A percentile compares a stretch with the other conserved stretches of the same genome.
phyloP scores from a whole-genome alignment of 1,140 invertebrate species.

The Mycetomoellerius zeteki region DNA sequence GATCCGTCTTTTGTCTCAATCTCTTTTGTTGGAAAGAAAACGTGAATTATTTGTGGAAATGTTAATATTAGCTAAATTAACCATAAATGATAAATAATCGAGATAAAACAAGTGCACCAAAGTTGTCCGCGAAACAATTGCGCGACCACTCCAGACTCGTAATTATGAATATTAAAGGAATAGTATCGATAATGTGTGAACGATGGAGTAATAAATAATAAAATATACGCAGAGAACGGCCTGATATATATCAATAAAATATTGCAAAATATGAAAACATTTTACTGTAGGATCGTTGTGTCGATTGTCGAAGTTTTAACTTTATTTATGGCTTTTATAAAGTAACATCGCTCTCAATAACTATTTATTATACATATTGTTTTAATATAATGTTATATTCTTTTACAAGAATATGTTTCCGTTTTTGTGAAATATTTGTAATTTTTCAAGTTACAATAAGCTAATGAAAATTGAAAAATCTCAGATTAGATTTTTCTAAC shows the following conservation, averaged over 20 bases:
- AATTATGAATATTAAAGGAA: conserved; percentile 24
- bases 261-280: not conserved
- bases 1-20: conserved; percentile 60
- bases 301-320: not conserved
- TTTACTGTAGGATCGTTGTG: not conserved
- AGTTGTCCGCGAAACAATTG: not conserved
- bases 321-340: not conserved
- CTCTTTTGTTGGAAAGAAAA: conserved; percentile 3
- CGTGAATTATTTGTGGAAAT: conserved; percentile 13
- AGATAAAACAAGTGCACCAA: conserved; percentile 23
- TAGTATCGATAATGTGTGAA: conserved; percentile 4
- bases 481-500: not conserved
- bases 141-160: conserved; percentile 14
- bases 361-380: not conserved
- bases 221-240: not conserved
- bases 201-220: conserved; percentile 9
- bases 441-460: not conserved
- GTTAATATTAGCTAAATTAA: conserved; percentile 64
- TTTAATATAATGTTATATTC: not conserved
- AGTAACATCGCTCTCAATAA: not conserved
- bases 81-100: conserved; percentile 17
- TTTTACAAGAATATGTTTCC: not conserved
- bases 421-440: not conserved
- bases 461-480: not conserved
- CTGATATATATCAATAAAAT: not conserved